Base-by-base conservation (phyloP, 2,888 invertebrate genomes). In the Zelleria hepariella region DNA sequence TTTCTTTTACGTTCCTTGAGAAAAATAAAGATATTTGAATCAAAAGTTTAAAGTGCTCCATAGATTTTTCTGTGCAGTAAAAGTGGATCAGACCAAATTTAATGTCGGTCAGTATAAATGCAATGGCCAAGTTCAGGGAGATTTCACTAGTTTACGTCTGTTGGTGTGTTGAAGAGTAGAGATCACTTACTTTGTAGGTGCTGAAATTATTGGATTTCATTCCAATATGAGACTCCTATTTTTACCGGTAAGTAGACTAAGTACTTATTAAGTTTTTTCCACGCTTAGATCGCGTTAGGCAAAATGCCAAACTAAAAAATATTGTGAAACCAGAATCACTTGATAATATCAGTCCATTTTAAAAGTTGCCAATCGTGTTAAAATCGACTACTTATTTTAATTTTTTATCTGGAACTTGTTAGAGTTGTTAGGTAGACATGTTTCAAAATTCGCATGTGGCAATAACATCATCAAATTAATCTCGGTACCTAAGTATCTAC, bases 101-200 rank as follows among this genome's bases (percentile, higher is more conserved):
- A 65, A 64, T 60, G 62, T 64, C 60, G 66, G 21, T 18, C 15
- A 42, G 66, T 77, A 80, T 81, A 81, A 74, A 77, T 70, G 72
- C 65, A 64, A 75, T 74, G 72, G 69, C 69, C 73, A 82, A 82
- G 82, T 80, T 83, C 81, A 85, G 70, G 70, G 68, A 59, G 66
- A 64, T 73, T 74, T 73, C 73, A 77, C 70, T 74, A 58, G 62
- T 62, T 59, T 62, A 20, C 24, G 27, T 23, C 18, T 47, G 32
- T 26, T 21, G 26, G 2, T 15, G 32, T 15, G 32, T 42, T 3
- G 32, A 42, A 42, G 2, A 7, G 32, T 5, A 15, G 32, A 42
- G 32, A n/a, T 42, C 2, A 42, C 4, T 10, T 1, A 42, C 15
- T 4, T 42, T 42, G 2, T 42, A n/a, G n/a, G 32, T 42, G 10